Evolutionary conservation across 2,113 vertebrate genomes (phyloP).

Genomic region (Camelus bactrianus): DNA sequence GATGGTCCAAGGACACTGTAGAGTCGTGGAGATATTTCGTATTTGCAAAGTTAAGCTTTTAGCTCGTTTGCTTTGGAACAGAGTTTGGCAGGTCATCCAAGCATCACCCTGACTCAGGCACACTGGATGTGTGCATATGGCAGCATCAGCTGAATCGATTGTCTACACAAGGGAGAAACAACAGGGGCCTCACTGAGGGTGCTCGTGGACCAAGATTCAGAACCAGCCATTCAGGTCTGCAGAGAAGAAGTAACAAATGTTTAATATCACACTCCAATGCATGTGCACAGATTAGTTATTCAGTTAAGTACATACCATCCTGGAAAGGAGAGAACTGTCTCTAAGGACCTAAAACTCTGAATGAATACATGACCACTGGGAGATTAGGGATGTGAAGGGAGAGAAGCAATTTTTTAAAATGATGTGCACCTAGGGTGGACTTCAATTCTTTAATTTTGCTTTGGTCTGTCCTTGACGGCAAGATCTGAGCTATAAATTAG

Average conservation of each 20-base stretch:
- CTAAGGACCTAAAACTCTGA: background rate
- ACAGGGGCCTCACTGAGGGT: background rate
- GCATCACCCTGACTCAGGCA: background rate
- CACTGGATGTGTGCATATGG: background rate
- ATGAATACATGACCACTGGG: background rate
- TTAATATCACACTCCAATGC: background rate
- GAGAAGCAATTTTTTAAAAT: background rate
- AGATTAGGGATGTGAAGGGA: background rate
- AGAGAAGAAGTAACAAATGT: background rate
- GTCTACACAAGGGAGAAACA: background rate
- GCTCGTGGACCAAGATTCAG: background rate
- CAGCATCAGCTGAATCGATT: background rate
- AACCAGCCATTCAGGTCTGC: background rate
- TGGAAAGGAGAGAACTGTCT: background rate
- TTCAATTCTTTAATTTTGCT: background rate
- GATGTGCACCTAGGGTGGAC: background rate
- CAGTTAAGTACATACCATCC: background rate
- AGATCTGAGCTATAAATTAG: background rate
- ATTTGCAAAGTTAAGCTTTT: background rate
- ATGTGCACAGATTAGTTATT: background rate
- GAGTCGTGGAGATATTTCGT: conserved; percentile 53
- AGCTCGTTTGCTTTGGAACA: background rate
- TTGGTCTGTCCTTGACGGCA: background rate
- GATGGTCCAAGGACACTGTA: background rate
- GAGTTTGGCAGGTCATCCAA: background rate